Evolutionary conservation across 2,888 invertebrate species (phyloP).

Genomic region (Lepidonotus clava): DNA sequence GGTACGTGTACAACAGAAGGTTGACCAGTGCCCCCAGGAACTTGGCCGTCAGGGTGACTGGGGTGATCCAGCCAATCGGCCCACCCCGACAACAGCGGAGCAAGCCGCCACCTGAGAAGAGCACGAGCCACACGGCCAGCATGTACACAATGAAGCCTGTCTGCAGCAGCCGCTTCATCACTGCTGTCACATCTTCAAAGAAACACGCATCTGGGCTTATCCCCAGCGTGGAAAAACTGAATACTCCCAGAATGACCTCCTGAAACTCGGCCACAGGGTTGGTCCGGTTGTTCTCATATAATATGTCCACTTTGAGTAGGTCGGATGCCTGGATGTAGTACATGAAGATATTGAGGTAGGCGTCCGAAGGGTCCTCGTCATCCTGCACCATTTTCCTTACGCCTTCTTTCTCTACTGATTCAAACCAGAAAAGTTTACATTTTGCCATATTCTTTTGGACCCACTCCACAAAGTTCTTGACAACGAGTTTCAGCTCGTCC

Average conservation of each 20-base stretch:
- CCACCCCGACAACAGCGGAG: background rate
- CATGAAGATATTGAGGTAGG: constrained; percentile 61
- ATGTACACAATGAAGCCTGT: background rate
- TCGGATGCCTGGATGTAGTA: constrained; percentile 61
- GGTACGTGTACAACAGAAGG: constrained; percentile 38
- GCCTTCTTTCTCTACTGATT: background rate
- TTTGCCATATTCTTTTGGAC: background rate
- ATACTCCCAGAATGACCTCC: background rate
- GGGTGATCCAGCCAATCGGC: background rate
- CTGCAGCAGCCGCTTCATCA: background rate
- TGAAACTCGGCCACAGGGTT: background rate
- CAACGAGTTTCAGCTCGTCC: constrained; percentile 46
- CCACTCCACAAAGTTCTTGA: constrained; percentile 25
- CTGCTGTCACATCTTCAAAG: constrained; percentile 25
- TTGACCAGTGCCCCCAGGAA: constrained; percentile 35
- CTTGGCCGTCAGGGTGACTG: background rate
- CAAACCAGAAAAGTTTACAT: background rate
- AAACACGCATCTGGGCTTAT: constrained; percentile 1
- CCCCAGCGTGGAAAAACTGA: constrained; percentile 41
- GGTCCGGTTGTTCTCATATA: background rate
- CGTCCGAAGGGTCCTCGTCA: background rate
- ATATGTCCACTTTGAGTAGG: constrained; percentile 52
- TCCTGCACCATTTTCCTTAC: background rate
- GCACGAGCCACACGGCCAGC: background rate
- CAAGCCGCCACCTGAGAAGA: background rate